These are phyloP conservation scores for Trissolcus japonicus DNA, from an alignment of 2,888 invertebrate species.

Conservation along the genomic window DNA sequence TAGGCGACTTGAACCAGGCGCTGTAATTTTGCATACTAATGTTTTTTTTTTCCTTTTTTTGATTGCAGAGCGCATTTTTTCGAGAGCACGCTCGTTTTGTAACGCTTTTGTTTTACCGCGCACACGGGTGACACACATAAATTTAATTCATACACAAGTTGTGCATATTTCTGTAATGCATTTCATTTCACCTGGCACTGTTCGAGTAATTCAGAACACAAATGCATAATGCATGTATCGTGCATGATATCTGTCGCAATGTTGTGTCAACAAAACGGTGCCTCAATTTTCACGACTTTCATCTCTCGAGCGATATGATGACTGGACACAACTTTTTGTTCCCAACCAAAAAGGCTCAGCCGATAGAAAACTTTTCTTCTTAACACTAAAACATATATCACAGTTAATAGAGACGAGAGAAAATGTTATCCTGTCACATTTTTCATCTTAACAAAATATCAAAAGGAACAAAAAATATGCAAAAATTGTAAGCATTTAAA, in stretches of 20 bases:
- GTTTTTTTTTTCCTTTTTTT: neutral
- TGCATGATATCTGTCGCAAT: conserved; percentile 38
- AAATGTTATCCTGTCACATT: too few species aligned
- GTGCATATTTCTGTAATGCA: conserved; percentile 40
- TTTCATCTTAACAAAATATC: too few species aligned
- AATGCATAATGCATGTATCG: conserved; percentile 44
- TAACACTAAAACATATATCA: too few species aligned
- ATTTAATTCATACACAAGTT: conserved; percentile 29
- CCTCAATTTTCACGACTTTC: conserved; percentile 28
- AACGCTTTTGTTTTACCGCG: conserved; percentile 20
- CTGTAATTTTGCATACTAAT: conserved; percentile 5
- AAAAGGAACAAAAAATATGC: too few species aligned
- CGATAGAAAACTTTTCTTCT: too few species aligned
- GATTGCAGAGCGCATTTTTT: conserved; percentile 1
- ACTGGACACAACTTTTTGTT: too few species aligned
- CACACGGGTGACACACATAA: conserved; percentile 26
- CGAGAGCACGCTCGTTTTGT: conserved; percentile 14
- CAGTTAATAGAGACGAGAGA: too few species aligned
- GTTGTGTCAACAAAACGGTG: conserved; percentile 19
- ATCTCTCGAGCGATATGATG: neutral
- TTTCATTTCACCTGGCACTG: conserved; percentile 29
- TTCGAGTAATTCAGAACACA: conserved; percentile 35
- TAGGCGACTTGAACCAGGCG: too few species aligned
- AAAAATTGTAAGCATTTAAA: too few species aligned
- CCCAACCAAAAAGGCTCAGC: too few species aligned